A percentile compares a stretch with the other conserved stretches of the same genome.
These are phyloP conservation scores for Harmothoe impar DNA, from an alignment of 2,888 invertebrate genomes.

Conservation along the genomic window DNA sequence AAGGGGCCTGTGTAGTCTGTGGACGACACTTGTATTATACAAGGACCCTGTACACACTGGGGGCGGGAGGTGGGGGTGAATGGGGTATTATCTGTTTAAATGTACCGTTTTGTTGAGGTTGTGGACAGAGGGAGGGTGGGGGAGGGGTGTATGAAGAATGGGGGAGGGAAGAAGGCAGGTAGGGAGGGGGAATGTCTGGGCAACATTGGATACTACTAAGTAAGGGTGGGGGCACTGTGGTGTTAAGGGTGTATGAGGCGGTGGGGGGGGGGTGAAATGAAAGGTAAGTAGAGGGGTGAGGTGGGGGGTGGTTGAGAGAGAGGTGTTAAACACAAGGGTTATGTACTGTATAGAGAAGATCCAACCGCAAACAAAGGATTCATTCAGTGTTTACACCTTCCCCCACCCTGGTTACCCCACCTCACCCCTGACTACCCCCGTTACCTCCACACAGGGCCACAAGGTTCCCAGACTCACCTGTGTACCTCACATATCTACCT, in stretches of 20 bases:
- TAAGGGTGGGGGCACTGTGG: no score
- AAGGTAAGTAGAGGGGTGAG: neutral
- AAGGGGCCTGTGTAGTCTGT: no score
- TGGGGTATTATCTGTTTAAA: conserved; percentile 27
- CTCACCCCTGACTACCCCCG: neutral
- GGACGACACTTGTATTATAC: neutral
- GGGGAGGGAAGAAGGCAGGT: neutral
- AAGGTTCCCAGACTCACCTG: conserved; percentile 1
- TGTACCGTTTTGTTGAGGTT: conserved; percentile 35
- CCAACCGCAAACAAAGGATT: no score
- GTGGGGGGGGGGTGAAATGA: no score
- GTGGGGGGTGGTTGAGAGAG: neutral
- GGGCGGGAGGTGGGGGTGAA: neutral
- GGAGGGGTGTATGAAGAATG: no score
- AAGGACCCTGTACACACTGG: neutral
- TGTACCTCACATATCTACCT: neutral
- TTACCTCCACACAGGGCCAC: neutral
- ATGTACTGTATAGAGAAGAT: neutral
- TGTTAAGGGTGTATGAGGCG: no score
- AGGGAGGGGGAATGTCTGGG: neutral
- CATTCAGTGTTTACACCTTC: neutral
- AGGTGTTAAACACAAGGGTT: neutral
- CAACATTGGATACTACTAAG: no score
- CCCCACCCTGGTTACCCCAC: neutral
- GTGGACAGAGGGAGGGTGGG: neutral